These are phyloP conservation scores for Emydura subglobosa DNA, from an alignment of 2,113 vertebrate genomes.

Conservation along the genomic window DNA sequence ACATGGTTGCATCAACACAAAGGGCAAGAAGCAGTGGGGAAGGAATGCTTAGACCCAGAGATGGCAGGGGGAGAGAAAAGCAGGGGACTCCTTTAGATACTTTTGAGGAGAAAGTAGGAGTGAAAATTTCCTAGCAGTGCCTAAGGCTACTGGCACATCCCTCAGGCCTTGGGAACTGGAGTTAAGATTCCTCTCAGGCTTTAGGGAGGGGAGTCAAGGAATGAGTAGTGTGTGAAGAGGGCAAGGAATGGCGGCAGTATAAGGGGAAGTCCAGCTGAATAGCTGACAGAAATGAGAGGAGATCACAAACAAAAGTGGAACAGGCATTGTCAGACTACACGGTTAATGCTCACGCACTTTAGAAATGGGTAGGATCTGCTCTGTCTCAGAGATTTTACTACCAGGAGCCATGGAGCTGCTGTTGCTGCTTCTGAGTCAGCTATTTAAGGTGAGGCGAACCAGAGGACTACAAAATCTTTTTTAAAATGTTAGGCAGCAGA, in stretches of 20 bases:
- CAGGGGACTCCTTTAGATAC: neutral
- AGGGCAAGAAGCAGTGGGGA: too few relatives aligned
- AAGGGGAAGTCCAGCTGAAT: neutral
- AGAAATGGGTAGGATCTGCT: neutral
- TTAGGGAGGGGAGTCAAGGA: neutral
- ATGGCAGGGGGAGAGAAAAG: neutral
- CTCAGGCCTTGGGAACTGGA: neutral
- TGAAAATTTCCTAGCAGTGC: neutral
- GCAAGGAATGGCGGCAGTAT: neutral
- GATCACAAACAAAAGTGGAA: neutral
- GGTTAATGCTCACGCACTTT: neutral
- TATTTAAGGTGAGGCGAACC: neutral
- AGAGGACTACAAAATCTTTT: neutral
- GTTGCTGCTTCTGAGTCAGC: neutral
- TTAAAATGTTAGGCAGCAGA: neutral
- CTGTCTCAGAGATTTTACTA: neutral
- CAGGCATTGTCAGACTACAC: neutral
- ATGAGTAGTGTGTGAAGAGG: neutral
- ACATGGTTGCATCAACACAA: neutral
- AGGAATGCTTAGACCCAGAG: neutral
- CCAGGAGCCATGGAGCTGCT: fast-evolving
- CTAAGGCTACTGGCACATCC: neutral
- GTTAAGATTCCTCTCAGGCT: neutral
- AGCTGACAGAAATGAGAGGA: neutral
- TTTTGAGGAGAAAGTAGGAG: neutral